Percentiles rank a stretch among this genome's conserved stretches.
Evolutionary conservation across 2,113 vertebrate genomes (phyloP).

Genomic region (Elaphurus davidianus): DNA sequence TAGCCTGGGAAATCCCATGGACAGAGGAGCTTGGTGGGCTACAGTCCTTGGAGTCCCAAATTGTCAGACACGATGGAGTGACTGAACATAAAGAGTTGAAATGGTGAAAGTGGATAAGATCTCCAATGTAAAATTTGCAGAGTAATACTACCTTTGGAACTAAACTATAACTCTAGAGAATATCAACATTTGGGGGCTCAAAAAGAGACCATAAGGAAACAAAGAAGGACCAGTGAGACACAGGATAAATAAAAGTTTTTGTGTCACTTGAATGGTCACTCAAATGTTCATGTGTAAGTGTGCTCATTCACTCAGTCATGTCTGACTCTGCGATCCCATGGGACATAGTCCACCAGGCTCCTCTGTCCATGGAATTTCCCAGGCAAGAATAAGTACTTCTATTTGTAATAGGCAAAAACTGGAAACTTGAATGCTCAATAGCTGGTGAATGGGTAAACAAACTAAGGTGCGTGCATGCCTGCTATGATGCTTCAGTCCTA

Average conservation of each 20-base stretch:
- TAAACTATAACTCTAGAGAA: background rate
- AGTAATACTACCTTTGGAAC: background rate
- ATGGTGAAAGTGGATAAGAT: background rate
- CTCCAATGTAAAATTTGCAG: background rate
- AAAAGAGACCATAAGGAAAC: background rate
- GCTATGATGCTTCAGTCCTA: too few species aligned
- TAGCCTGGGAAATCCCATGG: too few species aligned
- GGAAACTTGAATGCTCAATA: background rate
- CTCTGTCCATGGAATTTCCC: too few species aligned
- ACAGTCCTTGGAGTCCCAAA: too few species aligned
- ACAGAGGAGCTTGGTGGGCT: too few species aligned
- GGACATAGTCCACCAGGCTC: too few species aligned
- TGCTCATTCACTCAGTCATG: too few species aligned
- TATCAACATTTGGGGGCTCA: background rate
- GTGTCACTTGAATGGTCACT: background rate
- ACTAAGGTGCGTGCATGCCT: too few species aligned
- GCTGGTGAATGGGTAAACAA: background rate
- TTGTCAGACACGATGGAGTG: too few species aligned
- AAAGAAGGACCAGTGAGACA: background rate
- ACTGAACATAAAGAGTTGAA: background rate
- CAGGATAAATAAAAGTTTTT: background rate
- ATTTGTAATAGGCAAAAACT: background rate
- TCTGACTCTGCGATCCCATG: too few species aligned
- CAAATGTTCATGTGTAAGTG: background rate
- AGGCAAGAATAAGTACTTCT: background rate